Percentiles rank a stretch among this genome's conserved stretches.
These are phyloP conservation scores for Melolontha melolontha DNA, from an alignment of 2,888 invertebrate species.

Conservation along the genomic window DNA sequence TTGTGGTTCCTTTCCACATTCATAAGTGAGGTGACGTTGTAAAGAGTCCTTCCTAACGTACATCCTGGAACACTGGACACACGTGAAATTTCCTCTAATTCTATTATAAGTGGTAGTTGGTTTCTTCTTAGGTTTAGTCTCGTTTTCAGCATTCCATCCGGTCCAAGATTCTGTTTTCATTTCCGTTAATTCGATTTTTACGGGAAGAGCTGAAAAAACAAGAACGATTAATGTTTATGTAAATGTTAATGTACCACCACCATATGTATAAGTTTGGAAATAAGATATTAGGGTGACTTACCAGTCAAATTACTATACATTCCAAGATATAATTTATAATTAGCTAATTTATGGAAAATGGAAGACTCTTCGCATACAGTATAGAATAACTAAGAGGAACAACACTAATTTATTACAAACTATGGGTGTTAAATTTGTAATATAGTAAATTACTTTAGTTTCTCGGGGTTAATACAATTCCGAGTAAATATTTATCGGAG, in stretches of 20 bases:
- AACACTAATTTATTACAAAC: no score
- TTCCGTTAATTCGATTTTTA: conserved; percentile 57
- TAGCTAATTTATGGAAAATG: no score
- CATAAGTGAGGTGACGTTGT: conserved; percentile 81
- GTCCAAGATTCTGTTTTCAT: conserved; percentile 49
- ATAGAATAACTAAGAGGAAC: no score
- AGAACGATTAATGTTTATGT: conserved; percentile 2
- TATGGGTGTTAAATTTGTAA: no score
- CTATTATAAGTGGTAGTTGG: conserved; percentile 64
- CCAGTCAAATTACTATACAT: background rate
- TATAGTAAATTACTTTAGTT: no score
- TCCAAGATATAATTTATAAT: no score
- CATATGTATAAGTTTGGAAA: conserved; percentile 6
- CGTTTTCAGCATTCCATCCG: conserved; percentile 48
- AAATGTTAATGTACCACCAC: conserved; percentile 16
- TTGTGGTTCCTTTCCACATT: conserved; percentile 79
- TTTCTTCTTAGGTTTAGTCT: conserved; percentile 51
- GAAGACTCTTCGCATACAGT: no score
- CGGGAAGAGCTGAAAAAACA: conserved; percentile 55
- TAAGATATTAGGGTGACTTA: conserved; percentile 1
- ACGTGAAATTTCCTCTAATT: conserved; percentile 67
- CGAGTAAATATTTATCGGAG: no score
- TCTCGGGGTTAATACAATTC: no score
- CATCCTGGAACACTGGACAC: conserved; percentile 80
- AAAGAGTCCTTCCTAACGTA: conserved; percentile 85